A percentile compares a stretch with the other conserved stretches of the same genome.
Conservation (phyloP, 2,888 invertebrate genomes). For the Eupsilia transversa region DNA sequence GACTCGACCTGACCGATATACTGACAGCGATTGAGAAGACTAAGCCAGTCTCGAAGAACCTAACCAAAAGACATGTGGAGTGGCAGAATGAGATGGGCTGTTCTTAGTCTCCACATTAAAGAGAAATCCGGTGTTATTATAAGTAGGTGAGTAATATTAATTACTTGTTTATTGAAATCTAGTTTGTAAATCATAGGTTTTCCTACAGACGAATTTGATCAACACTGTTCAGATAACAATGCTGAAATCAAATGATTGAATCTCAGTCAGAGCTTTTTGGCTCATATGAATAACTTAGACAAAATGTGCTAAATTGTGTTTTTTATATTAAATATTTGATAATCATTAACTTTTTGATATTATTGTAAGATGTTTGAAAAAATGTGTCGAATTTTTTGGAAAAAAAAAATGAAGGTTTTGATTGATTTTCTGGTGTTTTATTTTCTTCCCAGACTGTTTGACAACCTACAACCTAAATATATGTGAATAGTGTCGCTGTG, state of each 20-base stretch:
- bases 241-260: neutral
- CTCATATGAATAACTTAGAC: neutral
- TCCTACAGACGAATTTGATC: neutral
- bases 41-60: conserved; percentile 90
- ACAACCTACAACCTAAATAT: too few species aligned
- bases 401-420: neutral
- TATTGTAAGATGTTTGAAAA: neutral
- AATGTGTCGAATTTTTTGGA: neutral
- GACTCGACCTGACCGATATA: conserved; percentile 84
- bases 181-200: conserved; percentile 3
- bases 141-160: neutral
- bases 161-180: neutral
- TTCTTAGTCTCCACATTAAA: conserved; percentile 60
- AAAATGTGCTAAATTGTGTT: conserved; percentile 22
- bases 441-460: neutral
- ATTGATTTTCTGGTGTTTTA: neutral
- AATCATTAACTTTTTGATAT: conserved; percentile 10
- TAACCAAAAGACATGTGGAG: conserved; percentile 90
- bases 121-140: neutral
- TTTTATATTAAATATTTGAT: conserved; percentile 22
- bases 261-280: conserved; percentile 8
- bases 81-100: conserved; percentile 93
- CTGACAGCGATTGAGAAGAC: conserved; percentile 89
- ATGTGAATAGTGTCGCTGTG: too few species aligned
- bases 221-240: neutral